These are phyloP conservation scores for Zoanthus gigantus DNA, from an alignment of 92 coral and sea anemone genomes.

Conservation along the genomic window DNA sequence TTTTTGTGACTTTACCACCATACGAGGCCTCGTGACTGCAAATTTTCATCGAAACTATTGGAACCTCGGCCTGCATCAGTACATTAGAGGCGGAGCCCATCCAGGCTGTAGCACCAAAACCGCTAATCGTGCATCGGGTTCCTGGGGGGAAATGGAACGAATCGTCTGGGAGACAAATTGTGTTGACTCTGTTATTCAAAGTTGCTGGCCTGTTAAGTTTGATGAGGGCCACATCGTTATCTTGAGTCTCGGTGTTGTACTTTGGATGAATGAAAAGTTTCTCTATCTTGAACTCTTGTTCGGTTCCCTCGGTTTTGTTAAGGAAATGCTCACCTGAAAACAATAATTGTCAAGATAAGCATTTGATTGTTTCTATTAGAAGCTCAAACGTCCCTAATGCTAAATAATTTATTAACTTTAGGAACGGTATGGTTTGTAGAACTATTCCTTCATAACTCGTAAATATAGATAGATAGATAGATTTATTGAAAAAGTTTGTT, in stretches of 20 bases:
- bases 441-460: no score
- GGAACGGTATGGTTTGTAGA: no score
- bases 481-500: conserved; percentile 72
- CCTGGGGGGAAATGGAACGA: conserved; percentile 75
- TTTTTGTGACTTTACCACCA: conserved; percentile 74
- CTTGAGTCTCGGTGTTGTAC: conserved; percentile 70
- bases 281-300: conserved; percentile 74
- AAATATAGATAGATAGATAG: conserved; percentile 62
- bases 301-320: conserved; percentile 70
- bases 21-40: conserved; percentile 79
- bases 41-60: conserved; percentile 64
- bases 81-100: conserved; percentile 64
- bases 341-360: no score
- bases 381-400: no score
- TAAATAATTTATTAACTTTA: no score
- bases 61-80: conserved; percentile 85
- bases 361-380: no score
- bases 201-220: conserved; percentile 75
- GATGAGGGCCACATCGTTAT: conserved; percentile 79
- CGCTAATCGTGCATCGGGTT: conserved; percentile 73
- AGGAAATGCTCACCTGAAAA: conserved; percentile 75
- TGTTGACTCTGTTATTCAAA: conserved; percentile 76
- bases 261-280: conserved; percentile 72
- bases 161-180: conserved; percentile 77
- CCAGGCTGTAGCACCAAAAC: conserved; percentile 78